These are phyloP conservation scores for Phania funesta DNA, from an alignment of 2,888 invertebrate genomes.

Conservation along the genomic window DNA sequence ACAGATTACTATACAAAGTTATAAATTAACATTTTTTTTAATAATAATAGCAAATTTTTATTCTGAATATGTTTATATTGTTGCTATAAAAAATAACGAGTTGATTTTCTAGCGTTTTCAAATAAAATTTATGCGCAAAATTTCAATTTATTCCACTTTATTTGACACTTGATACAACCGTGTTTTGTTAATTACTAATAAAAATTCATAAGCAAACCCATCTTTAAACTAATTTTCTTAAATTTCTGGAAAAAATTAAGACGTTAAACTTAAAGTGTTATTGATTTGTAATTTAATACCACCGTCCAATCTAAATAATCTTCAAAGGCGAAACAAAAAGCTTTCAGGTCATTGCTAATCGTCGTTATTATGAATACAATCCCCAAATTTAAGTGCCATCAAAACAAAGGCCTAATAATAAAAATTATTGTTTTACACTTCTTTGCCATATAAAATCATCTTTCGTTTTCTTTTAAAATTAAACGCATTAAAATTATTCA, in stretches of 20 bases:
- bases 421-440: not conserved
- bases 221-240: not conserved
- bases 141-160: not conserved
- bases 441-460: not conserved
- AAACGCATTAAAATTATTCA: constrained; percentile 8
- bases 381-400: not conserved
- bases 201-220: not conserved
- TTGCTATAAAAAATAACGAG: too few species aligned
- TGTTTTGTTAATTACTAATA: not conserved
- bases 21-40: too few species aligned
- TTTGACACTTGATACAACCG: not conserved
- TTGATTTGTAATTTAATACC: not conserved
- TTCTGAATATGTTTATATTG: too few species aligned
- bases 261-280: not conserved
- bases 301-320: not conserved
- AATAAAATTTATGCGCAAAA: not conserved
- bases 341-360: not conserved
- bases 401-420: constrained; percentile 4
- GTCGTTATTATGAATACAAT: not conserved
- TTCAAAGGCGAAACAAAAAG: not conserved
- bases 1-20: too few species aligned
- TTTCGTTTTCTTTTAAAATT: not conserved
- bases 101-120: too few species aligned
- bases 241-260: not conserved
- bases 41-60: too few species aligned